phyloP scores from a whole-genome alignment of 2,797 vertebrate species.

The Lepus oiostolus region DNA sequence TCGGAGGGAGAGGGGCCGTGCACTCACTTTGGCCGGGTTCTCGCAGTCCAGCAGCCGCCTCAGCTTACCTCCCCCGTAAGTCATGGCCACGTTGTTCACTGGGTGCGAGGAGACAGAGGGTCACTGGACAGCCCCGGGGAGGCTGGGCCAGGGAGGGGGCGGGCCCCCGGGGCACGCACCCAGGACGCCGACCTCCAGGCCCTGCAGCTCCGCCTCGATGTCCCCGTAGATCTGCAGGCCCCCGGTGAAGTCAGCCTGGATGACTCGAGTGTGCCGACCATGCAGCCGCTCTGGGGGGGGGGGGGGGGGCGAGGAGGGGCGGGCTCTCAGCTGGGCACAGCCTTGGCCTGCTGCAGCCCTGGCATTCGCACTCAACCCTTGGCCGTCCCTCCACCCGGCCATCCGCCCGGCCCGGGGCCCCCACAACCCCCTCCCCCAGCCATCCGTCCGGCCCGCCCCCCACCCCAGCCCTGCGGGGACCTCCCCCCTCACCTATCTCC shows the following conservation, averaged over 20 bases:
- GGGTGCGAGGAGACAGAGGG: background rate
- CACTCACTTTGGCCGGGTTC: background rate
- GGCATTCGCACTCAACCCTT: no score
- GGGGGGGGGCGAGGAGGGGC: background rate
- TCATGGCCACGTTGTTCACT: slow-evolving; percentile 92
- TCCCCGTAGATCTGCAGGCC: slow-evolving; percentile 88
- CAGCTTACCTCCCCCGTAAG: accelerated
- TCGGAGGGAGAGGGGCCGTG: background rate
- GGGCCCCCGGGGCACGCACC: slow-evolving; percentile 83
- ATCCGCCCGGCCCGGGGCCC: background rate
- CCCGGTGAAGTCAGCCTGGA: slow-evolving; percentile 90
- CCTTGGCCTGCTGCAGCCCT: background rate
- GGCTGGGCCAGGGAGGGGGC: background rate
- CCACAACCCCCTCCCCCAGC: no score
- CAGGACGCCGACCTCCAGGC: slow-evolving; percentile 91
- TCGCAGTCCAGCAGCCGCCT: background rate
- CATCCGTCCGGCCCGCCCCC: no score
- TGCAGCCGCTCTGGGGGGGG: slow-evolving; percentile 85
- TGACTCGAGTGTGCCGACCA: slow-evolving; percentile 86
- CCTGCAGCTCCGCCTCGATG: slow-evolving; percentile 86
- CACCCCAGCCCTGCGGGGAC: accelerated
- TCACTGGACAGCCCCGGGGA: background rate
- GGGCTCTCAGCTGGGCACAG: no score
- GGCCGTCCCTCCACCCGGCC: no score
- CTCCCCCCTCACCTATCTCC: slow-evolving; percentile 86